phyloP scores from a whole-genome alignment of 2,797 vertebrate genomes.

The Hemitrygon akajei region DNA sequence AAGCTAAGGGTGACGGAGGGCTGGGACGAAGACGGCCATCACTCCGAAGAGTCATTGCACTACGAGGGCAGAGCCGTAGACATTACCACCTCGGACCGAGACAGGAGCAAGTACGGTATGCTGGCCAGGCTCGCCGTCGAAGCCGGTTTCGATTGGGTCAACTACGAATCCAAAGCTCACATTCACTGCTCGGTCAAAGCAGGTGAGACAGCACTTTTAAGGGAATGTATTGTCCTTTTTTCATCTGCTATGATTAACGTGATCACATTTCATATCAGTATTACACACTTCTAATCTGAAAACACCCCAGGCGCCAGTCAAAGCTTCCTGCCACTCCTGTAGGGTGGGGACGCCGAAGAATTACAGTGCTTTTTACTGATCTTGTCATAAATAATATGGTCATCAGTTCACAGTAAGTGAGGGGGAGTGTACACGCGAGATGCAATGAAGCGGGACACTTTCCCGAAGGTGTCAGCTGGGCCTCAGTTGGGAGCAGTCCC shows the following conservation, averaged over 20 bases:
- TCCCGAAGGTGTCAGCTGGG: no score
- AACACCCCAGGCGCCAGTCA: conserved; percentile 25
- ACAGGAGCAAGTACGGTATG: conserved; percentile 92
- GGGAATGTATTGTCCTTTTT: background rate
- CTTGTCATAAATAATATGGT: background rate
- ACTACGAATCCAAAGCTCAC: conserved; percentile 94
- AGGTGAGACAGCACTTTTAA: conserved; percentile 58
- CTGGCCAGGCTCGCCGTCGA: conserved; percentile 90
- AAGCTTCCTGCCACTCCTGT: conserved; percentile 15
- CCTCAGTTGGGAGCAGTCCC: no score
- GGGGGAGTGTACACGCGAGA: background rate
- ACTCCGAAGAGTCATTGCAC: conserved; percentile 90
- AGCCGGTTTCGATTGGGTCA: conserved; percentile 97
- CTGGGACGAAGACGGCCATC: conserved; percentile 97
- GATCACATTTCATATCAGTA: conserved; percentile 26
- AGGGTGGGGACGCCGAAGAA: background rate
- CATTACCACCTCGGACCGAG: conserved; percentile 94
- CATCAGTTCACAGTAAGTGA: background rate
- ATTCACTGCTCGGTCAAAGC: conserved; percentile 98
- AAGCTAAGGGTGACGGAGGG: conserved; percentile 95
- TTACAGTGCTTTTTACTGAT: background rate
- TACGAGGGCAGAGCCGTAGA: conserved; percentile 92
- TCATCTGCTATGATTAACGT: background rate
- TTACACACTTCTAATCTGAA: background rate
- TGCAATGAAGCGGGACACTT: background rate